Conservation (phyloP, 2,797 vertebrate genomes). For the Tangara arthus region DNA sequence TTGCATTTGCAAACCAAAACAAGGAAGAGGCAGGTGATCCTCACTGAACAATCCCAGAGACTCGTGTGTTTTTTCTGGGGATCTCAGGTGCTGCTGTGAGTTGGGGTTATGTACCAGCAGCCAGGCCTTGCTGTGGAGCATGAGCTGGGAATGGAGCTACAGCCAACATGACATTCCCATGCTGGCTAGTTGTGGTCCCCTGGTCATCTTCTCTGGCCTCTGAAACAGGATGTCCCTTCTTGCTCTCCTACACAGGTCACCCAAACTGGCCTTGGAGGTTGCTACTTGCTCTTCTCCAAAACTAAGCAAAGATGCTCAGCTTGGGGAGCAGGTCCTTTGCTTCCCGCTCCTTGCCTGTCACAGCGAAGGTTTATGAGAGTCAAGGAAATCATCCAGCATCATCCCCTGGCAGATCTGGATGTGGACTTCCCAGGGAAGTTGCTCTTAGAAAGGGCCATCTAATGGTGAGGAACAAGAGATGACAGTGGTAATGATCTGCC, state of each 20-base stretch:
- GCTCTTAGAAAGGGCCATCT: neutral
- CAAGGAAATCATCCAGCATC: neutral
- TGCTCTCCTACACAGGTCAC: neutral
- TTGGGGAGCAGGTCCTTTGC: neutral
- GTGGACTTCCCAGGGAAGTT: neutral
- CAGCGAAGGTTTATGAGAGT: neutral
- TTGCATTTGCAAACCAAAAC: neutral
- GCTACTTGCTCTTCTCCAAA: neutral
- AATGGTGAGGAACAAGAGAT: neutral
- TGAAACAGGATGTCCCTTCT: neutral
- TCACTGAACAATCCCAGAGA: neutral
- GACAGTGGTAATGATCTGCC: neutral
- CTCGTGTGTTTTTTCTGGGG: neutral
- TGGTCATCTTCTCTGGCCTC: neutral
- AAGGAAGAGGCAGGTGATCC: neutral
- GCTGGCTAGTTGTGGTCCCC: neutral
- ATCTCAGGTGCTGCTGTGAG: neutral
- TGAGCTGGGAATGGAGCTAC: neutral
- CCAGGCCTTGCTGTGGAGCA: neutral
- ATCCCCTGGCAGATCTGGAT: neutral
- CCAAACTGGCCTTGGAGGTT: neutral
- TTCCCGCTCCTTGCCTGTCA: neutral
- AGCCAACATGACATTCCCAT: rapidly evolving
- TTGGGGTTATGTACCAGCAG: neutral
- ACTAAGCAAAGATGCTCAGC: neutral